phyloP scores from a whole-genome alignment of 2,113 vertebrate species.

The Serilophus lunatus region DNA sequence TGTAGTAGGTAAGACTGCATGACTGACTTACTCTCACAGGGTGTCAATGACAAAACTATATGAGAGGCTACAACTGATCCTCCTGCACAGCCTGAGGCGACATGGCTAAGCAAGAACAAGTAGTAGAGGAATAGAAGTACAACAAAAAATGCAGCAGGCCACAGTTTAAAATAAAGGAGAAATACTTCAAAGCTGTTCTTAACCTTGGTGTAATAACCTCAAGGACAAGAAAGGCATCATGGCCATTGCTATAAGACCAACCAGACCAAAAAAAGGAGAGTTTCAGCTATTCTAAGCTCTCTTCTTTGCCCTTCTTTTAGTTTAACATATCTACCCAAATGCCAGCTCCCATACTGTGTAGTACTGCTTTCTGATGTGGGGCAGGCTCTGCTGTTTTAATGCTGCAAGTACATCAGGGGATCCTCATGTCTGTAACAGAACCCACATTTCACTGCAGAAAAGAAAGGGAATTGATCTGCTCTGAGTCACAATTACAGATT shows the following conservation, averaged over 20 bases:
- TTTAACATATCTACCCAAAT: neutral
- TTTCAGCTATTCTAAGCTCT: neutral
- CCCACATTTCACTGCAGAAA: neutral
- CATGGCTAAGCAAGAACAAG: neutral
- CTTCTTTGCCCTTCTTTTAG: neutral
- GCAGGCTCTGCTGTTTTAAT: neutral
- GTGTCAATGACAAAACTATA: neutral
- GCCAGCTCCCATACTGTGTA: neutral
- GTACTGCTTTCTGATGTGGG: neutral
- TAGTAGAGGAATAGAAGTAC: neutral
- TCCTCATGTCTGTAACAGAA: neutral
- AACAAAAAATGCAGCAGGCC: neutral
- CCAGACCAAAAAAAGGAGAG: neutral
- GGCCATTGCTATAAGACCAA: neutral
- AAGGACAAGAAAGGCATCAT: neutral
- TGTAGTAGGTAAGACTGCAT: neutral
- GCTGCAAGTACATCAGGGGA: neutral
- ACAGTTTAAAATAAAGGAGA: neutral
- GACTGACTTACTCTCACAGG: neutral
- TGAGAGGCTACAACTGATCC: neutral
- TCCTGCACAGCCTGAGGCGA: neutral
- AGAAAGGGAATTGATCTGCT: neutral
- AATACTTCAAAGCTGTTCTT: neutral
- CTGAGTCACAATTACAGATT: conserved; percentile 29
- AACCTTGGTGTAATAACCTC: neutral